A percentile compares a stretch with the other conserved stretches of the same genome.
These are phyloP conservation scores for Pogonocichla stellata DNA, from an alignment of 2,113 vertebrate species.

Conservation along the genomic window DNA sequence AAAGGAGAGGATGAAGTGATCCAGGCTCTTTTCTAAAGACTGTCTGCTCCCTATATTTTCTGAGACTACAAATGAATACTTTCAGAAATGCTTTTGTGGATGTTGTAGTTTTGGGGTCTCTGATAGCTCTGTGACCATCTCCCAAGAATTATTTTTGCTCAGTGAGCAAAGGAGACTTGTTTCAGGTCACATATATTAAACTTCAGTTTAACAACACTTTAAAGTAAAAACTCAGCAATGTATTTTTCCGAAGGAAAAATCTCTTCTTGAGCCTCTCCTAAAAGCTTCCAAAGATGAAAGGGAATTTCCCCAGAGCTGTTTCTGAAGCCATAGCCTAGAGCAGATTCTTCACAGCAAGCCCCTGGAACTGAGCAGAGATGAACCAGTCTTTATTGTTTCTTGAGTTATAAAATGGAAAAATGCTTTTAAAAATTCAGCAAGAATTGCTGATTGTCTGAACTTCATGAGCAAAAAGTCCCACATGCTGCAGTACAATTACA, in stretches of 20 bases:
- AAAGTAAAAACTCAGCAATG: background rate
- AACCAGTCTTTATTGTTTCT: background rate
- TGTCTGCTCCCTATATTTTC: background rate
- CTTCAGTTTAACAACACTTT: background rate
- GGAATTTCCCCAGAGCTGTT: slow-evolving; percentile 42
- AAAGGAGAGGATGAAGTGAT: background rate
- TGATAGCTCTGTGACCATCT: background rate
- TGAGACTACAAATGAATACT: background rate
- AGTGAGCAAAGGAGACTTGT: background rate
- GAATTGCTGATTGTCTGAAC: background rate
- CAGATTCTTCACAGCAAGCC: background rate
- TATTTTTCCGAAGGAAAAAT: slow-evolving; percentile 4
- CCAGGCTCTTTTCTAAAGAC: background rate
- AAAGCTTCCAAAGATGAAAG: slow-evolving; percentile 42
- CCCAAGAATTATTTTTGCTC: background rate
- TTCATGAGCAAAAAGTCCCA: background rate
- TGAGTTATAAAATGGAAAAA: background rate
- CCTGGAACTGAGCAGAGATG: background rate
- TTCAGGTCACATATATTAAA: background rate
- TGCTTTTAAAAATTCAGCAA: background rate
- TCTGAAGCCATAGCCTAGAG: slow-evolving; percentile 33
- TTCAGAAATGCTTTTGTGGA: background rate
- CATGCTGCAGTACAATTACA: background rate
- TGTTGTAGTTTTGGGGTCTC: background rate
- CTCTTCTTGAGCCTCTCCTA: background rate